Conservation (phyloP, 2,888 invertebrate species). For the Leptopilina syphax region DNA sequence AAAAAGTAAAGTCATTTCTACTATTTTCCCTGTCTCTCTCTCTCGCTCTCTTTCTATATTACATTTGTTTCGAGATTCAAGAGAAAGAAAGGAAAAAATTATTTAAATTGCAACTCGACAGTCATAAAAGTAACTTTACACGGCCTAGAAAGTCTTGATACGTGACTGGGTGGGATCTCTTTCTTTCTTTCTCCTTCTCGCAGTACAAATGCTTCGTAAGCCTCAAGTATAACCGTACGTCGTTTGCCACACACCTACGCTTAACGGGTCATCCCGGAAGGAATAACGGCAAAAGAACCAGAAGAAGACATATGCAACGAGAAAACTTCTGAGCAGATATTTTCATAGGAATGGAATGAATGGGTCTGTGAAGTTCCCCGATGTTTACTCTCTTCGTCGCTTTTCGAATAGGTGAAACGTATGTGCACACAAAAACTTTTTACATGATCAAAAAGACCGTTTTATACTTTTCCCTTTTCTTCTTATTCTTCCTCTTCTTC, state of each 20-base stretch:
- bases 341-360: constrained; percentile 46
- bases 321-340: constrained; percentile 45
- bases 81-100: too few species aligned
- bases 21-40: too few species aligned
- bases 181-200: neutral
- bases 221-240: constrained; percentile 4
- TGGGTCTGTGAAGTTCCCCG: constrained; percentile 47
- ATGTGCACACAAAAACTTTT: constrained; percentile 30
- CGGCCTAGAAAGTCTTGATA: constrained; percentile 4
- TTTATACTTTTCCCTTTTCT: neutral
- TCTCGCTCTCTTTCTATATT: too few species aligned
- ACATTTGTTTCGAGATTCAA: too few species aligned
- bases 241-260: constrained; percentile 19
- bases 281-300: constrained; percentile 39
- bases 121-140: too few species aligned
- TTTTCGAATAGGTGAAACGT: constrained; percentile 40
- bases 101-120: too few species aligned
- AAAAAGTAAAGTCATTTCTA: too few species aligned
- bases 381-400: constrained; percentile 38
- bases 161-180: constrained; percentile 13
- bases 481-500: neutral
- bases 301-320: constrained; percentile 43
- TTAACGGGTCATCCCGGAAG: constrained; percentile 32
- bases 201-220: constrained; percentile 21
- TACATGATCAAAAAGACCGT: constrained; percentile 22